Evolutionary conservation across 2,113 vertebrate genomes (phyloP).

Genomic region (Oreotrochilus melanogaster): DNA sequence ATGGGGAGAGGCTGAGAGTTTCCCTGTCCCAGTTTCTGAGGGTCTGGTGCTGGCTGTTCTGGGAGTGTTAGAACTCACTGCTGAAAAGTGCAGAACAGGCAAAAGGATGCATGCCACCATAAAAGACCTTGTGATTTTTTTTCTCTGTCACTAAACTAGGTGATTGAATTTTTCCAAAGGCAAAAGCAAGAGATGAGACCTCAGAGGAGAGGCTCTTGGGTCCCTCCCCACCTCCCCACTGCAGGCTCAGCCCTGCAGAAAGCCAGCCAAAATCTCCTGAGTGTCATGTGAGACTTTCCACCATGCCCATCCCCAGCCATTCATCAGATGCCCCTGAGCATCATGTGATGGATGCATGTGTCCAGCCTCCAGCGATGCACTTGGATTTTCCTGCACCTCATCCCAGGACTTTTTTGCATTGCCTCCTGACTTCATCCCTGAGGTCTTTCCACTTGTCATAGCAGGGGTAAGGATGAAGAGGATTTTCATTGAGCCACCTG

Average conservation of each 20-base stretch:
- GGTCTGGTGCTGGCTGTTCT: background rate
- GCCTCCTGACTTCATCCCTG: background rate
- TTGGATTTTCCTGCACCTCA: slow-evolving; percentile 19
- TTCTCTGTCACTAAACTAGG: background rate
- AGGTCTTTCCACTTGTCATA: background rate
- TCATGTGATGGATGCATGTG: slow-evolving; percentile 24
- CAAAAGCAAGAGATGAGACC: background rate
- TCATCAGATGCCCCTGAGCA: slow-evolving; percentile 16
- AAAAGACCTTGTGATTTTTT: background rate
- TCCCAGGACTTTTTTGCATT: background rate
- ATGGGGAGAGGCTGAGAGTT: background rate
- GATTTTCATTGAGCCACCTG: background rate
- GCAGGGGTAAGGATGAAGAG: background rate
- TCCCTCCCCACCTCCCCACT: background rate
- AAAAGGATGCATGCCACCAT: background rate
- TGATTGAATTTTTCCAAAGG: background rate
- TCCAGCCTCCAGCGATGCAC: background rate
- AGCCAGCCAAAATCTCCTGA: slow-evolving; percentile 35
- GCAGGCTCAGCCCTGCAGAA: background rate
- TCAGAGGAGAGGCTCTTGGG: background rate
- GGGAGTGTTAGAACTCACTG: background rate
- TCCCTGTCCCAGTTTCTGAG: background rate
- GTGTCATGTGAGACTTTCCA: slow-evolving; percentile 61
- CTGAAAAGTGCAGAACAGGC: background rate
- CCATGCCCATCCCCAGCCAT: background rate